Evolutionary conservation across 2,797 vertebrate species (phyloP), one percentile per base, ranked within the genome.

Genomic region (Alfaro cultratus): DNA sequence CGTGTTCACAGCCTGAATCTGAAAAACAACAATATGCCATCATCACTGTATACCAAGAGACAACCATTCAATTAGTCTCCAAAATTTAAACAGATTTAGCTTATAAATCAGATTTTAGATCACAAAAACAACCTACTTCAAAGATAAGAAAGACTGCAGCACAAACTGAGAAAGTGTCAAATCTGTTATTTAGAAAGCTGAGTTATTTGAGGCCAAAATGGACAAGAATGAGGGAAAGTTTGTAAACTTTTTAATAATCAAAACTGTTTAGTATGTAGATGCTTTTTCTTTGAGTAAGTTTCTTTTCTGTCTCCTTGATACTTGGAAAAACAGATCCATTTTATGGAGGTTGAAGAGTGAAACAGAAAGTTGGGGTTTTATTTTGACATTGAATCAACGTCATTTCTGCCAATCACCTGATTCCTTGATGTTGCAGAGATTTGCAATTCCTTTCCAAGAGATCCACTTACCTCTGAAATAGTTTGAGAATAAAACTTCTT

Each of bases 401-500:
- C n/a, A n/a, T n/a, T n/a, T n/a, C 71, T 47, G 29, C 29, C 8
- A 1, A 70, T 78, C 4, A 26, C 18, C 29, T 36, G 47, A 68
- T 9, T 34, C 45, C 41, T 21, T 45, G 9, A 34, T 34, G 31
- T 67, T 26, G 31, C 31, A 47, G 39, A 18, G 0, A 39, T 72
- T 34, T 23, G 3, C 6, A 36, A 0, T 53, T 0, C 15, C 6
- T 45, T 51, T 34, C 12, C 9, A 7, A 47, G 0, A n/a, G 41
- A 23, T 3, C 9, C 36, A 49, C 83, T 64, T 53, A 97, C 96
- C 94, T 97, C 96, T 76, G 93, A 92, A 16, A 96, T 10, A 0
- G 10, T 71, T 3, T 1, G 0, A 0, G 0, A 81, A 1, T 96
- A 96, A 8, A 47, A 1, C 36, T 80, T 12, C 13, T 82, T 1